Evolutionary conservation across 2,113 vertebrate genomes (phyloP).

Genomic region (Zosterops lateralis): DNA sequence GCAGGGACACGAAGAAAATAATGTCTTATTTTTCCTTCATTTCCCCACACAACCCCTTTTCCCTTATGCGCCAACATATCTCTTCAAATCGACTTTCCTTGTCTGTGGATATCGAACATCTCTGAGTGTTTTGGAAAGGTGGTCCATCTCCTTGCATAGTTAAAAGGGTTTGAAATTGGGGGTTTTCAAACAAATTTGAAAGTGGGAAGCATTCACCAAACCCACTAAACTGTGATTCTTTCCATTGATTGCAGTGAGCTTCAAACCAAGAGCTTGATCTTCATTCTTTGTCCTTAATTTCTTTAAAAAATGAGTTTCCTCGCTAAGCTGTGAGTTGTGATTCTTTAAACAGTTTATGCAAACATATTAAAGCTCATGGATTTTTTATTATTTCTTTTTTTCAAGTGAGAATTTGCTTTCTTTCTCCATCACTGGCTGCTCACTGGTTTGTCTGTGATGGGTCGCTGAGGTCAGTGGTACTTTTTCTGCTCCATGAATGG

Average conservation of each 20-base stretch:
- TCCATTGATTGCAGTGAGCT: not conserved
- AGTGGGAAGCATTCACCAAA: not conserved
- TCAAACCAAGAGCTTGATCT: not conserved
- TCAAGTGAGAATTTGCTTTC: not conserved
- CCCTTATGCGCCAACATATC: not conserved
- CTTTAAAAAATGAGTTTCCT: not conserved
- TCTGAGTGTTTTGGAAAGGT: not conserved
- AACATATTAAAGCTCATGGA: not conserved
- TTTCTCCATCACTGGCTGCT: not conserved
- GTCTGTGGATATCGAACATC: not conserved
- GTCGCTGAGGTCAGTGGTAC: not conserved
- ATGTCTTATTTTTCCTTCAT: conserved; percentile 49
- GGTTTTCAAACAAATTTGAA: not conserved
- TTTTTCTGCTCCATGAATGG: conserved; percentile 28
- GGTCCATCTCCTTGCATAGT: not conserved
- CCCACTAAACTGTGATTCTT: not conserved
- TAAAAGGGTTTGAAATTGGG: not conserved
- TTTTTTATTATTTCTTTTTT: not conserved
- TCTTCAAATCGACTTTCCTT: conserved; percentile 11
- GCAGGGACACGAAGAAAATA: conserved; percentile 52
- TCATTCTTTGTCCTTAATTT: fast-evolving
- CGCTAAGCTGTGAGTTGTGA: not conserved
- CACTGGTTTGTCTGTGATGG: not conserved
- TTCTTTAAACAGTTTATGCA: not conserved
- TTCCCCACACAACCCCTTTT: not conserved